Evolutionary conservation across 2,888 invertebrate genomes (phyloP), one percentile per base, ranked within the genome.

Genomic region (Bembecia ichneumoniformis): DNA sequence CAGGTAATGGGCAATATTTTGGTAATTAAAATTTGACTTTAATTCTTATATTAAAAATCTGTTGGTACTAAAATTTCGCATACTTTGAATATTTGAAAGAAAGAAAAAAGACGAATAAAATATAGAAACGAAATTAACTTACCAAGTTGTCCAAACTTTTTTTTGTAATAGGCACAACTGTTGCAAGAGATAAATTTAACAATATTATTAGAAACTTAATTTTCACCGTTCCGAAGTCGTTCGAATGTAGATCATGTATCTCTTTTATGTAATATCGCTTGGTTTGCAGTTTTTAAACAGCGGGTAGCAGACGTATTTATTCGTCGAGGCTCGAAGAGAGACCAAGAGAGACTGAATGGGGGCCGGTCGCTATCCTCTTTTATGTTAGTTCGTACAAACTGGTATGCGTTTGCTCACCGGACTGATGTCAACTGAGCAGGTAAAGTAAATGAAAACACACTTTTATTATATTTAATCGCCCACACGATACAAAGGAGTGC

Each of bases 351-450:
- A 83, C 84, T 81, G 77, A 75, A 69, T 70, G 78, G 73, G 74
- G 70, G 70, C 74, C 76, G 71, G 68, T 66, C 70, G 77, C 74
- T 74, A 82, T 79, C 78, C 81, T 76, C 82, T 81, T 80, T 83
- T 83, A 84, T 81, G 81, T 78, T 70, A 66, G 11, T 68, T 74
- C 67, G 70, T 71, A 74, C 72, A 76, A 80, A 82, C 82, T 77
- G 77, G 82, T 80, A 76, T 72, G 70, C 71, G 72, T 59, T 59
- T 60, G 67, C 69, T 66, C 60, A 65, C 59, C 61, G 58, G 58
- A n/a, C 55, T 66, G 63, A 67, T 71, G 68, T 62, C 70, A 69
- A 64, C 65, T 63, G 46, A 56, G 57, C 61, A 69, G 63, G 62
- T 64, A 65, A 66, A 66, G 60, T 62, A 63, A 67, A 68, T 60